A percentile compares a stretch with the other conserved stretches of the same genome.
Evolutionary conservation across 1,140 invertebrate species (phyloP).

Genomic region (Acromyrmex echinatior): DNA sequence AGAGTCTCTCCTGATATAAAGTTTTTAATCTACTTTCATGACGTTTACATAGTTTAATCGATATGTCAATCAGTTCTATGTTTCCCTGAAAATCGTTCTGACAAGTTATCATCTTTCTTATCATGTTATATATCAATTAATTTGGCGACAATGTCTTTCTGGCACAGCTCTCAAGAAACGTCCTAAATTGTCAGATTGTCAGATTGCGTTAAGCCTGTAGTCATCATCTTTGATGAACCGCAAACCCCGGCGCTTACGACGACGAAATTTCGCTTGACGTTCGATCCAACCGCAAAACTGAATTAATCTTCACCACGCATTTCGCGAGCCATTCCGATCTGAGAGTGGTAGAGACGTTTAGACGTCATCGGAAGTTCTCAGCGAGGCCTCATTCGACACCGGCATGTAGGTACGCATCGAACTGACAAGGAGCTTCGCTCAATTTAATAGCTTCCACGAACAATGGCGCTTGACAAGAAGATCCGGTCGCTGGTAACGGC

Average conservation of each 20-base stretch:
- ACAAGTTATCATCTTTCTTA: constrained; percentile 41
- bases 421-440: constrained; percentile 39
- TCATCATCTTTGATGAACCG: constrained; percentile 57
- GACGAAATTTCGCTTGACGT: constrained; percentile 44
- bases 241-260: constrained; percentile 32
- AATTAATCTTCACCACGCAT: constrained; percentile 43
- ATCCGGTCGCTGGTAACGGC: constrained; percentile 26
- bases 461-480: constrained; percentile 49
- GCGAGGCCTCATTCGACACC: background rate
- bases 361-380: constrained; percentile 54
- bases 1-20: no score
- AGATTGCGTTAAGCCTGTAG: background rate
- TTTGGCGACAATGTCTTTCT: constrained; percentile 31
- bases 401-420: constrained; percentile 11
- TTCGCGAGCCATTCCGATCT: background rate
- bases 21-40: no score
- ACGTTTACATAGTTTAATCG: constrained; percentile 25
- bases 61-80: constrained; percentile 31
- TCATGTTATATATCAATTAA: constrained; percentile 24
- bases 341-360: constrained; percentile 42
- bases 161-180: constrained; percentile 25
- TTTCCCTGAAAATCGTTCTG: background rate
- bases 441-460: constrained; percentile 48
- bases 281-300: constrained; percentile 44
- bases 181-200: constrained; percentile 40